Evolutionary conservation across 2,797 vertebrate genomes (phyloP).

Genomic region (Euthynnus affinis): DNA sequence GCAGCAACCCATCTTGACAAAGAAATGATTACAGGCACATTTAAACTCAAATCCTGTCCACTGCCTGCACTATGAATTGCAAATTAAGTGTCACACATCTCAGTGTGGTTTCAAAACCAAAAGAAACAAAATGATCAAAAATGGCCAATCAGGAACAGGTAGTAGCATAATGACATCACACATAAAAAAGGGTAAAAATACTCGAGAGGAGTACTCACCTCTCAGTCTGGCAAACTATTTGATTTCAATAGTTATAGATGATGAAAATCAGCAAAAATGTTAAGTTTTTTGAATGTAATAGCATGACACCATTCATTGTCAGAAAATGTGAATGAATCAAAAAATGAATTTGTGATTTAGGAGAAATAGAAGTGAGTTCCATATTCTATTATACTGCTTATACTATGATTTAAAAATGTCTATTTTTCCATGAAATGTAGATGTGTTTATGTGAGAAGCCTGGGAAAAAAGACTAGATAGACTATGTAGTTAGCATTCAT

Average conservation of each 20-base stretch:
- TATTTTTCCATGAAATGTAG: background rate
- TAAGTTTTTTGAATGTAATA: background rate
- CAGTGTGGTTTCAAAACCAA: slow-evolving; percentile 20
- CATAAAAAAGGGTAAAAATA: background rate
- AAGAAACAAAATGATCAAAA: slow-evolving; percentile 18
- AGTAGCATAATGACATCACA: slow-evolving; percentile 14
- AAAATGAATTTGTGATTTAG: background rate
- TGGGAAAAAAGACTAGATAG: background rate
- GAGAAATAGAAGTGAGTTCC: background rate
- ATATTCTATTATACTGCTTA: background rate
- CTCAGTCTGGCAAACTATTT: background rate
- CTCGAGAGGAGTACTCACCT: background rate
- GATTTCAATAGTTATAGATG: background rate
- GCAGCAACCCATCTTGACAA: slow-evolving; percentile 39
- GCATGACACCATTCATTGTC: background rate
- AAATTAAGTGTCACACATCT: slow-evolving; percentile 46
- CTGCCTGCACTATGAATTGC: slow-evolving; percentile 28
- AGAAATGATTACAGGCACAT: slow-evolving; percentile 36
- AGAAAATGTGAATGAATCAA: background rate
- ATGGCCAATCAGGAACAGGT: slow-evolving; percentile 18
- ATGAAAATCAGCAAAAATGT: background rate
- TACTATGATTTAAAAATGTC: background rate
- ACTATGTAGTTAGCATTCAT: slow-evolving; percentile 2
- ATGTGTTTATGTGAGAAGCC: background rate
- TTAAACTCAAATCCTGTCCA: slow-evolving; percentile 37